Evolutionary conservation across 2,113 vertebrate genomes (phyloP).

Genomic region (Progne subis): DNA sequence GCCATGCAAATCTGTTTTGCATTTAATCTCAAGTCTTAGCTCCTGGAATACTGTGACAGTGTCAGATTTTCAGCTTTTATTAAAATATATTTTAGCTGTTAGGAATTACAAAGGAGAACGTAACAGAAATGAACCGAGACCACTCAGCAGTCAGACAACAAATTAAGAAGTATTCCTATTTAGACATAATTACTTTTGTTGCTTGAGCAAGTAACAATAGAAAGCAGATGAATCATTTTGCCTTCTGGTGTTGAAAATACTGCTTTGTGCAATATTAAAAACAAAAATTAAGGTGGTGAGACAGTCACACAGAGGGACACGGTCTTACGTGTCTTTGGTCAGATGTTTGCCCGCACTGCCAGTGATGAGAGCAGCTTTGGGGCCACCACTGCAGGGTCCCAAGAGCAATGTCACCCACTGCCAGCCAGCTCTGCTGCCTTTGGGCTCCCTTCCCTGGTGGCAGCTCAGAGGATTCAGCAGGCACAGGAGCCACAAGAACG

Average conservation of each 20-base stretch:
- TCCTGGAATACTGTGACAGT: neutral
- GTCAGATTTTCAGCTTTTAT: neutral
- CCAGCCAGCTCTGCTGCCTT: neutral
- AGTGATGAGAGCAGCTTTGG: neutral
- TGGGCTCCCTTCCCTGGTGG: neutral
- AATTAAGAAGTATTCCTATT: neutral
- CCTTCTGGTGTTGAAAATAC: neutral
- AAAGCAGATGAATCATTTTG: neutral
- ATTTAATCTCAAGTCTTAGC: neutral
- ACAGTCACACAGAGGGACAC: fast-evolving
- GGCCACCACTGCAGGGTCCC: neutral
- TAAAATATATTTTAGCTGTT: neutral
- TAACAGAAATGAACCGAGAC: neutral
- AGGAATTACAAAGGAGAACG: neutral
- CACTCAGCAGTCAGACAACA: neutral
- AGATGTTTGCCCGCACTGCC: neutral
- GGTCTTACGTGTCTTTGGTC: fast-evolving
- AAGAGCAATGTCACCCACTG: neutral
- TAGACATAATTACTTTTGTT: neutral
- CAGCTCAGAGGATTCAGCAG: neutral
- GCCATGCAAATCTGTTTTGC: neutral
- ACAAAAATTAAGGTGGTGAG: neutral
- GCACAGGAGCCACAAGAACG: neutral
- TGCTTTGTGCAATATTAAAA: neutral
- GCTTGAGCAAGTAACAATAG: neutral